These are phyloP conservation scores for Pygocentrus nattereri DNA, from an alignment of 2,797 vertebrate genomes.

Conservation along the genomic window DNA sequence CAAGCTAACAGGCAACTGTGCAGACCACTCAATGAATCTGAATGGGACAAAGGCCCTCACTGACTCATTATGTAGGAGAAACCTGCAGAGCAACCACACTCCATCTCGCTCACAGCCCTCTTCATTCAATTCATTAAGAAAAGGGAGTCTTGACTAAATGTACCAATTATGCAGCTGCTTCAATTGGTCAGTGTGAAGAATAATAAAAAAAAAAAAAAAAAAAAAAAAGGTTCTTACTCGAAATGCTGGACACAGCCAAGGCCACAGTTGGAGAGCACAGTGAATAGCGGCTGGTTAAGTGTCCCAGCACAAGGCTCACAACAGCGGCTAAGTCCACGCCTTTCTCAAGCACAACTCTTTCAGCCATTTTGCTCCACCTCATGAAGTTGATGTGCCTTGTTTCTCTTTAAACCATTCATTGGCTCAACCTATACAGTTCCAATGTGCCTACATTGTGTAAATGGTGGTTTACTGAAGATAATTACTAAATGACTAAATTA, in stretches of 20 bases:
- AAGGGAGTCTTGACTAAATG: constrained; percentile 55
- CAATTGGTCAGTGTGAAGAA: constrained; percentile 38
- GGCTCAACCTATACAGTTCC: not conserved
- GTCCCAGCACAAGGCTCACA: constrained; percentile 25
- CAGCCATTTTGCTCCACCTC: constrained; percentile 16
- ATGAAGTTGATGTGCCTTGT: constrained; percentile 14
- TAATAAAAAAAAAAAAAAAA: constrained; percentile 35
- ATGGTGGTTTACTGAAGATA: not conserved
- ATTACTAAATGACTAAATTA: not conserved
- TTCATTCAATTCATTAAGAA: constrained; percentile 57
- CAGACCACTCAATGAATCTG: constrained; percentile 48
- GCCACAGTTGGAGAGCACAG: constrained; percentile 40
- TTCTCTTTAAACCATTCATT: constrained; percentile 2
- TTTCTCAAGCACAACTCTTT: constrained; percentile 41
- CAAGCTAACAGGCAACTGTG: constrained; percentile 47
- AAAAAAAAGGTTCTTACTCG: constrained; percentile 51
- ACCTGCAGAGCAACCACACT: constrained; percentile 57
- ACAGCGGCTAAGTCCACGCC: constrained; percentile 24
- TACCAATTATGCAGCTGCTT: constrained; percentile 63
- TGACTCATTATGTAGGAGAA: constrained; percentile 61
- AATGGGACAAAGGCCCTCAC: constrained; percentile 54
- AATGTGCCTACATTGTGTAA: not conserved
- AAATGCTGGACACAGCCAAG: constrained; percentile 47
- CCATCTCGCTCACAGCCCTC: constrained; percentile 50
- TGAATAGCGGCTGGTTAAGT: constrained; percentile 54